phyloP scores from a whole-genome alignment of 2,113 vertebrate species.

The Aramus guarauna region DNA sequence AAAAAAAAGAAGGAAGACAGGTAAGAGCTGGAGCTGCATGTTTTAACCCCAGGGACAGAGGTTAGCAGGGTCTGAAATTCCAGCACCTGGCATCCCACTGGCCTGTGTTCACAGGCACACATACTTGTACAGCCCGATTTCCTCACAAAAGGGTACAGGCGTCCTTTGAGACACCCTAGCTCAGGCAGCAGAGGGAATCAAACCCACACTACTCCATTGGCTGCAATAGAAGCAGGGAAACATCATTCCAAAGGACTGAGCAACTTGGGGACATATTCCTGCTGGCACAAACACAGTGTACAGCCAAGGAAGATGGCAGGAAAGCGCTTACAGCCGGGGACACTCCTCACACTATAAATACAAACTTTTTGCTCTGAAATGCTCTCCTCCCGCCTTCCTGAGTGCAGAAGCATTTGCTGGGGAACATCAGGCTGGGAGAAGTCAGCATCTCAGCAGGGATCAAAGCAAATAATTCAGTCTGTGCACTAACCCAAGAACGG shows the following conservation, averaged over 20 bases:
- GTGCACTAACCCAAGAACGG: not conserved
- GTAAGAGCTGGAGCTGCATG: not conserved
- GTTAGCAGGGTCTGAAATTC: not conserved
- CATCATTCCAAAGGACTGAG: slow-evolving; percentile 46
- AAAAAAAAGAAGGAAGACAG: not conserved
- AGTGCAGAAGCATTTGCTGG: not conserved
- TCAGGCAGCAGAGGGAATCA: slow-evolving; percentile 31
- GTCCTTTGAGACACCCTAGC: not conserved
- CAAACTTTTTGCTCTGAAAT: not conserved
- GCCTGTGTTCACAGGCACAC: not conserved
- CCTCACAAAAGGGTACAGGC: not conserved
- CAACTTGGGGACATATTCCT: not conserved
- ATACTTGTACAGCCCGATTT: not conserved
- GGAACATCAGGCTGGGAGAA: not conserved
- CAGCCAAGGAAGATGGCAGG: not conserved
- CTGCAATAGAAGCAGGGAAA: not conserved
- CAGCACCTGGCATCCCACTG: not conserved
- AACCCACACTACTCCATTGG: not conserved
- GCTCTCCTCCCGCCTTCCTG: not conserved
- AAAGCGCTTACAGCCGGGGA: not conserved
- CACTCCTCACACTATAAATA: not conserved
- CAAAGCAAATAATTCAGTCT: not conserved
- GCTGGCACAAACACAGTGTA: not conserved
- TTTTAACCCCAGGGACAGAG: not conserved
- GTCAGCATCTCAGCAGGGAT: not conserved